Percentiles rank a stretch among this genome's conserved stretches.
Evolutionary conservation across 2,797 vertebrate species (phyloP).

Genomic region (Sebastes nivosus): DNA sequence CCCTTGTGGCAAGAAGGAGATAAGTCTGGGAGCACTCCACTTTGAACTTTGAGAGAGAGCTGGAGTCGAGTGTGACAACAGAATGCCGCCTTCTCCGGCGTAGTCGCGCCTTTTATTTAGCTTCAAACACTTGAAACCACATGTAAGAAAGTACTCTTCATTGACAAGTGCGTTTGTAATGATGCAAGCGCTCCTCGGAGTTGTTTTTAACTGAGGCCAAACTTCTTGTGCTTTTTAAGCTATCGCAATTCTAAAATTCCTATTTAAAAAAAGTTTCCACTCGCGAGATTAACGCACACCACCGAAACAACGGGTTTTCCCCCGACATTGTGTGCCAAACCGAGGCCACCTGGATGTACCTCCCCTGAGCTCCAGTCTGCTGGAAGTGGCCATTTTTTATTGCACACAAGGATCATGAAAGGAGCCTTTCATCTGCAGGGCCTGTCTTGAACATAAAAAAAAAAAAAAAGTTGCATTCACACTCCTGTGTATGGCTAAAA

Average conservation of each 20-base stretch:
- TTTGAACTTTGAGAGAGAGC: constrained; percentile 49
- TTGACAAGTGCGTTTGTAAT: constrained; percentile 4
- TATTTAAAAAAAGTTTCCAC: background rate
- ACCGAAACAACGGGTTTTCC: constrained; percentile 12
- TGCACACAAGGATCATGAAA: constrained; percentile 54
- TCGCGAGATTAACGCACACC: background rate
- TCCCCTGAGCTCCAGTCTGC: constrained; percentile 34
- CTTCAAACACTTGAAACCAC: constrained; percentile 44
- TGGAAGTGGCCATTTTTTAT: constrained; percentile 44
- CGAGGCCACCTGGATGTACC: constrained; percentile 46
- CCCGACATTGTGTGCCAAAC: constrained; percentile 14
- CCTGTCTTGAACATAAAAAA: constrained; percentile 24
- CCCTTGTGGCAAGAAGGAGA: constrained; percentile 34
- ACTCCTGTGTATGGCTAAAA: constrained; percentile 56
- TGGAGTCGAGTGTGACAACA: constrained; percentile 20
- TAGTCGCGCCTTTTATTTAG: constrained; percentile 14
- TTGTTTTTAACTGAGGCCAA: constrained; percentile 14
- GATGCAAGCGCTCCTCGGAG: background rate
- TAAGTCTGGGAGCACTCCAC: constrained; percentile 33
- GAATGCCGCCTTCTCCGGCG: background rate
- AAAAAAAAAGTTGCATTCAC: constrained; percentile 43
- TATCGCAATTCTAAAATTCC: constrained; percentile 1
- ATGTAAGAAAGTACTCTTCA: constrained; percentile 33
- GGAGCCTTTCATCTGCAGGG: constrained; percentile 57
- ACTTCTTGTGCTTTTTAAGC: constrained; percentile 6